These are phyloP conservation scores for Scolopax bukidnonensis DNA, from an alignment of 2,797 vertebrate genomes.

Conservation along the genomic window DNA sequence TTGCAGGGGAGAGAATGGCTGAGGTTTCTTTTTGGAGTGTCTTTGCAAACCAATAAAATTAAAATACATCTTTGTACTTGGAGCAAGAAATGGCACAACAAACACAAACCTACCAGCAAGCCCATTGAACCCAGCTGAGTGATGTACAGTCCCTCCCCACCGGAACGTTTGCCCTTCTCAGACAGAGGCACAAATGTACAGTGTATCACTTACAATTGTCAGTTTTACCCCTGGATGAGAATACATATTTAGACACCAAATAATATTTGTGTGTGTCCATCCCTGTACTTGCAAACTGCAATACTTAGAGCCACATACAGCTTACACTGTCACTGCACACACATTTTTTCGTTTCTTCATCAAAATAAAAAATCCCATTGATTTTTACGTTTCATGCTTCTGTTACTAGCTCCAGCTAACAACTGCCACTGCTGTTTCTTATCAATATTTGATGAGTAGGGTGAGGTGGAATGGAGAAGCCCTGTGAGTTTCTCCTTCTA, in stretches of 20 bases:
- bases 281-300: neutral
- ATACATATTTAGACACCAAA: neutral
- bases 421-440: constrained; percentile 20
- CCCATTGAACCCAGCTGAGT: neutral
- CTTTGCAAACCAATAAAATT: neutral
- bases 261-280: neutral
- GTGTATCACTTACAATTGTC: neutral
- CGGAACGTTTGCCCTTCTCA: neutral
- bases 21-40: neutral
- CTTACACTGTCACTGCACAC: neutral
- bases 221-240: neutral
- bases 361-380: constrained; percentile 34
- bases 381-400: constrained; percentile 40
- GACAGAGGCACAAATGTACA: neutral
- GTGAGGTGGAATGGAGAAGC: constrained; percentile 23
- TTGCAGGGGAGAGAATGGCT: neutral
- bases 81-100: neutral
- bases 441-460: constrained; percentile 30
- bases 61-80: neutral
- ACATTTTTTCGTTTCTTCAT: neutral
- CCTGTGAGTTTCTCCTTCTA: constrained; percentile 36
- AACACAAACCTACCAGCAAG: neutral
- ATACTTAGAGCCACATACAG: neutral
- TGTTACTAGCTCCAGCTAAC: neutral
- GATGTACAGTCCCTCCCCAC: neutral